These are phyloP conservation scores for Oreochromis tanganicae DNA, from an alignment of 2,113 vertebrate genomes.

Conservation along the genomic window DNA sequence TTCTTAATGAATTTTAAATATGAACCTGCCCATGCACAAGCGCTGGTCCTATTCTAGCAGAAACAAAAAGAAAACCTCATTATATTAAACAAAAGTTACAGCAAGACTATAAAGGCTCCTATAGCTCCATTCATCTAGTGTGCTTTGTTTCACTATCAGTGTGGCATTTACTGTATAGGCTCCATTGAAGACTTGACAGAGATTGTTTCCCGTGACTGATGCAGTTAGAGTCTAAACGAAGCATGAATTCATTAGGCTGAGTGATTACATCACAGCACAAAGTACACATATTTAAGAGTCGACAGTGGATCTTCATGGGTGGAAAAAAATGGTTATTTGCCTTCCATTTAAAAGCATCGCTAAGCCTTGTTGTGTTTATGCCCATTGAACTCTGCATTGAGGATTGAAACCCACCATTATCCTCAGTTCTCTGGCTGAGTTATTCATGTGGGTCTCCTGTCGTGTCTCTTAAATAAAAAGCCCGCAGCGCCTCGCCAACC, in stretches of 20 bases:
- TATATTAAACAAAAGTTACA: slow-evolving; percentile 5
- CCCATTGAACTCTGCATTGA: slow-evolving; percentile 23
- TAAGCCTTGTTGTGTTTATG: slow-evolving; percentile 40
- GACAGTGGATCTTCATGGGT: background rate
- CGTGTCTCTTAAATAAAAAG: slow-evolving; percentile 48
- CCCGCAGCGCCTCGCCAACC: slow-evolving; percentile 17
- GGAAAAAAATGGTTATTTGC: slow-evolving; percentile 38
- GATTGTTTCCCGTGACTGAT: slow-evolving; percentile 6
- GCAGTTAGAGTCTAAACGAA: background rate
- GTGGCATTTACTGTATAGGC: slow-evolving; percentile 5
- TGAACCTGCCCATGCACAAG: background rate
- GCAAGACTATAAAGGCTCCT: background rate
- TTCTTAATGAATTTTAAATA: slow-evolving; percentile 54
- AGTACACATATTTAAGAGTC: background rate
- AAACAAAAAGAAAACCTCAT: background rate
- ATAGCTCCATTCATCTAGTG: background rate
- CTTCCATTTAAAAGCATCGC: slow-evolving; percentile 7
- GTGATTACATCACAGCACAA: background rate
- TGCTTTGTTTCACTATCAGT: slow-evolving; percentile 27
- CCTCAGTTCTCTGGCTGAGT: slow-evolving; percentile 16
- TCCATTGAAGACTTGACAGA: background rate
- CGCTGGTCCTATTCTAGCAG: background rate
- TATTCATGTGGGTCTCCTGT: slow-evolving; percentile 57
- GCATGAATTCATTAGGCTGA: slow-evolving; percentile 7
- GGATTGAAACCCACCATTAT: slow-evolving; percentile 41